Base-by-base conservation (phyloP, 1,140 invertebrate species). In the Aphis craccivora region DNA sequence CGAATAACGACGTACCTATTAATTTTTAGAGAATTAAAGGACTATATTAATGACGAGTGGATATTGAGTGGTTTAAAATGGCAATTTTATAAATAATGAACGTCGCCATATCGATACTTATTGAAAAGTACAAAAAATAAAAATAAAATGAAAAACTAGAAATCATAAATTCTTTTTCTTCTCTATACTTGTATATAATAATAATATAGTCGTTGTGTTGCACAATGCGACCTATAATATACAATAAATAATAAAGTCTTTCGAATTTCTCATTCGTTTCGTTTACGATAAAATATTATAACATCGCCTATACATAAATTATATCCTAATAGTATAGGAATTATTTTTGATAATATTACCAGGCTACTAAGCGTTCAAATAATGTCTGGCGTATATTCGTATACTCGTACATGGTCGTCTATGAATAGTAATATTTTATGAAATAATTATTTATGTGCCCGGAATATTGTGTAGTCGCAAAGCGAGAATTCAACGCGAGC, bases 21-120 rank as follows among this genome's bases (percentile, higher is more conserved):
- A n/a, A n/a, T 76, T 76, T 76, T 76, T 76, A 76, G 60, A 76
- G 60, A 76, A 76, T 76, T 76, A 76, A 76, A 76, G 30, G 60
- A 76, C 30, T 76, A 20, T 76, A 76, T 76, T 76, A 83, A 35
- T 83, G 37, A 83, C 22, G 37, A 83, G 81, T 20, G 23, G 35
- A 83, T 37, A 40, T 83, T 40, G 81, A 81, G 81, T 83, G 81
- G 37, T 40, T 83, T 83, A 83, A 83, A 40, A 40, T 83, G 18
- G 22, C 6, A 83, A 83, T 83, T 40, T 3, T 40, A 83, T 83
- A 37, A 83, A 83, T 40, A 83, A 83, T 9, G 81, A 83, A 83
- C n/a, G 8, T 37, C 37, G 7, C 8, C 37, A 40, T 83, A 40
- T 37, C 22, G n/a, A 83, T 83, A 83, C n/a, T 83, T 23, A 37